These are phyloP conservation scores for Atractosteus spatula DNA, from an alignment of 2,113 vertebrate genomes.

Conservation along the genomic window DNA sequence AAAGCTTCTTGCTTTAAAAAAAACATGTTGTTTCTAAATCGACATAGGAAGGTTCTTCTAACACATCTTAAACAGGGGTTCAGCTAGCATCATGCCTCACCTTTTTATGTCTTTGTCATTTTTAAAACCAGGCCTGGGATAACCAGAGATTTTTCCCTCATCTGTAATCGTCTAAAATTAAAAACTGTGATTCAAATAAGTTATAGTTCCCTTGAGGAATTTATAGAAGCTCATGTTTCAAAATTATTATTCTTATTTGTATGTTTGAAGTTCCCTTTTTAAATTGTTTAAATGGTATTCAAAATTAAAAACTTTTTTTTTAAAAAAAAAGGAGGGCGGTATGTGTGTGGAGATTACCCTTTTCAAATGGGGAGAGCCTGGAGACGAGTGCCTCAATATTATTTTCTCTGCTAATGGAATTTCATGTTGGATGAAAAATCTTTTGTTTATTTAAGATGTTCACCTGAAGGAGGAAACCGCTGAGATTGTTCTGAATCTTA, in stretches of 20 bases:
- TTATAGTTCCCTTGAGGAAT: not conserved
- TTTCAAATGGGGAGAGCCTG: conserved; percentile 24
- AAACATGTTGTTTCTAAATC: no score
- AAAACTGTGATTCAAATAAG: no score
- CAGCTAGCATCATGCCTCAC: no score
- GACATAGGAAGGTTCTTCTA: no score
- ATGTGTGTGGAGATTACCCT: conserved; percentile 16
- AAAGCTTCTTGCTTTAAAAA: no score
- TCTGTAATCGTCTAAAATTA: no score
- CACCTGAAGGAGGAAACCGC: conserved; percentile 27
- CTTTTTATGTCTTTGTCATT: no score
- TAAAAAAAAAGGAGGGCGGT: not conserved
- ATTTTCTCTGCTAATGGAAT: conserved; percentile 30
- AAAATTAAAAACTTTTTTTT: conserved; percentile 24
- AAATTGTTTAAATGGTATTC: conserved; percentile 8
- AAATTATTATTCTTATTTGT: not conserved
- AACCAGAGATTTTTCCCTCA: no score
- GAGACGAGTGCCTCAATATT: conserved; percentile 17
- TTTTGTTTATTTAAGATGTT: conserved; percentile 25
- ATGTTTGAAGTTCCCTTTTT: conserved; percentile 13
- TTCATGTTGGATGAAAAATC: conserved; percentile 26
- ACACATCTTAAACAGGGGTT: no score
- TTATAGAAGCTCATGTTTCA: not conserved
- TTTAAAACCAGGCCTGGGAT: no score
- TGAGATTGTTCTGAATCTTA: conserved; percentile 17